Conservation (phyloP, 2,888 invertebrate species). For the Tiliacea aurago region DNA sequence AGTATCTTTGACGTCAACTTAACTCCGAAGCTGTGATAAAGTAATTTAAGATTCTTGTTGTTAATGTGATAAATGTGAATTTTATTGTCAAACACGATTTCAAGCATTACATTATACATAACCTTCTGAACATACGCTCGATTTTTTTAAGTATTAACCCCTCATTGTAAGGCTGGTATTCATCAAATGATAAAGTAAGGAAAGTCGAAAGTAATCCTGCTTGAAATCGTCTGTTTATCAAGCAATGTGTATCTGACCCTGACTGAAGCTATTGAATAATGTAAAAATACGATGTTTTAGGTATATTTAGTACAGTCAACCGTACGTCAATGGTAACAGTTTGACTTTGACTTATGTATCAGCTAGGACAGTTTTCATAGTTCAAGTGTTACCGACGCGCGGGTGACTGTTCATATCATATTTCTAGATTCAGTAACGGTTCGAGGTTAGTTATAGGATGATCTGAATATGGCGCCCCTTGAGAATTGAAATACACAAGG, state of each 20-base stretch:
- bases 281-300: background rate
- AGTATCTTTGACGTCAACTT: slow-evolving; percentile 18
- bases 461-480: slow-evolving; percentile 3
- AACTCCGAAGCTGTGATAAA: slow-evolving; percentile 44
- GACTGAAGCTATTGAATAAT: slow-evolving; percentile 1
- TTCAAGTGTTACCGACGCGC: slow-evolving; percentile 6
- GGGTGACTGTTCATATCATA: background rate
- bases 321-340: background rate
- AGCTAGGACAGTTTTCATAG: background rate
- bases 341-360: background rate
- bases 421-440: background rate
- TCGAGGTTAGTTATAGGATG: background rate
- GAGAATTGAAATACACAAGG: slow-evolving; percentile 4
- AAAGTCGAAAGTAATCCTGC: slow-evolving; percentile 3
- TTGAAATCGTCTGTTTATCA: slow-evolving; percentile 34
- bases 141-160: background rate
- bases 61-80: slow-evolving; percentile 13
- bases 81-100: slow-evolving; percentile 49
- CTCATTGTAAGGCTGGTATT: background rate
- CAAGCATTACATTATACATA: slow-evolving; percentile 1
- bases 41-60: slow-evolving; percentile 22
- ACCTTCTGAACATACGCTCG: background rate
- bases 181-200: background rate
- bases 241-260: slow-evolving; percentile 1
- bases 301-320: background rate